Base-by-base conservation (phyloP, 2,797 vertebrate species). In the Euphonia xanthogaster region DNA sequence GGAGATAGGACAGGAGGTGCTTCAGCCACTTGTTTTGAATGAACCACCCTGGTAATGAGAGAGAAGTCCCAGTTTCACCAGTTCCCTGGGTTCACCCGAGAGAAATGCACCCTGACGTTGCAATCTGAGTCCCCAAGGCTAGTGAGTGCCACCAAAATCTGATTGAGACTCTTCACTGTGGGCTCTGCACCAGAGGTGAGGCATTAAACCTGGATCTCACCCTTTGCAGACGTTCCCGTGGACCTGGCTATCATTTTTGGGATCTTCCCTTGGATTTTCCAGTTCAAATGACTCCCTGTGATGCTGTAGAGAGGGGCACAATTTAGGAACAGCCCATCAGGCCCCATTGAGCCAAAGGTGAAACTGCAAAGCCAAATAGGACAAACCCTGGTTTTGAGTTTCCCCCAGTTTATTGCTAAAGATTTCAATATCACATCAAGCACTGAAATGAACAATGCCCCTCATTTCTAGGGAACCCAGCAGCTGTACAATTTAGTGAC, bases 291-390 rank as follows among this genome's bases (percentile, higher is more conserved):
- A 5, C 6, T 14, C 13, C 35, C 8, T 20, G 30, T 39, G 37
- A 9, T 11, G 1, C 2, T 42, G 37, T 50, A 37, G 31, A 15
- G 44, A 28, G 50, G 7, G 7, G 7, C 7, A 4, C 31, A 16
- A 10, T n/a, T 65, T 7, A 40, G 11, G 66, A 84, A 10, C 7
- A 60, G 14, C 20, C 11, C 24, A 14, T 22, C 16, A 15, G 10
- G 7, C 20, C n/a, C n/a, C 6, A 2, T 3, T 24, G 22, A 62
- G 25, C 12, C 7, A 22, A 24, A 67, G 2, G 2, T 8, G 25
- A 40, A 70, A 57, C 14, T 35, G 57, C 23, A 75, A 50, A 67
- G 27, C 10, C 22, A 27, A 53, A 44, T 22, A 10, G 0, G 3
- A 17, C 13, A 47, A 77, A 39, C 7, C 19, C 12, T 7, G 47